These are phyloP conservation scores for Suillia variegata DNA, from an alignment of 2,888 invertebrate genomes.

Conservation along the genomic window DNA sequence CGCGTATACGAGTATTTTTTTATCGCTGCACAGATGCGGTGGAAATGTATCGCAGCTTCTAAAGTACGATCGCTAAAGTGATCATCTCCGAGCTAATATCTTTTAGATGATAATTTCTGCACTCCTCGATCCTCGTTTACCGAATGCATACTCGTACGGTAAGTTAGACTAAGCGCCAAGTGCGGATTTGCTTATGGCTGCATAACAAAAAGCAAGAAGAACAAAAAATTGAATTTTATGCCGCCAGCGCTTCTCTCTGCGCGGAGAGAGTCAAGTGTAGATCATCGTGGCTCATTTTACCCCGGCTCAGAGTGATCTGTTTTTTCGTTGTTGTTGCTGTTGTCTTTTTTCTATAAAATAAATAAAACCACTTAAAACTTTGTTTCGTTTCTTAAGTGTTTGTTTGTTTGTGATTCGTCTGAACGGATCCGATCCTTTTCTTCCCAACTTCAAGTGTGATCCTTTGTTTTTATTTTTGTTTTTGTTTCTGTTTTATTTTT, in stretches of 20 bases:
- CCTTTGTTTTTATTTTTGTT: conserved; percentile 47
- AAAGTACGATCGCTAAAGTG: conserved; percentile 7
- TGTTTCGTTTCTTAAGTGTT: conserved; percentile 3
- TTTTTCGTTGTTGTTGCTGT: not conserved
- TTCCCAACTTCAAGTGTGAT: conserved; percentile 50
- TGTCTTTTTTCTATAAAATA: conserved; percentile 6
- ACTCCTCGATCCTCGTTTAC: not conserved
- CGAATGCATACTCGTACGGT: no score
- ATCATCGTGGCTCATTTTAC: no score
- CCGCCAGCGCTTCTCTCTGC: no score
- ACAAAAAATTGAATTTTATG: no score
- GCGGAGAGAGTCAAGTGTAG: no score
- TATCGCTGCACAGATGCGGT: conserved; percentile 7
- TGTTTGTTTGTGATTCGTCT: conserved; percentile 1
- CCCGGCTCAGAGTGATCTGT: no score
- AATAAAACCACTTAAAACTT: conserved; percentile 1
- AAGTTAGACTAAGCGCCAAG: conserved; percentile 12
- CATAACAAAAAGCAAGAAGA: no score
- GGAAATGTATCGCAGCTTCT: conserved; percentile 10
- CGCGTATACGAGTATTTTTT: no score
- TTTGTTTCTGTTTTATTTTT: conserved; percentile 52
- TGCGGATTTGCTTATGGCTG: no score
- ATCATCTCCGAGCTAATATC: conserved; percentile 21
- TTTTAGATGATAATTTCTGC: conserved; percentile 11
- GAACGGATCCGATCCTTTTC: conserved; percentile 32